These are phyloP conservation scores for Hippolais icterina DNA, from an alignment of 2,113 vertebrate genomes.

Conservation along the genomic window DNA sequence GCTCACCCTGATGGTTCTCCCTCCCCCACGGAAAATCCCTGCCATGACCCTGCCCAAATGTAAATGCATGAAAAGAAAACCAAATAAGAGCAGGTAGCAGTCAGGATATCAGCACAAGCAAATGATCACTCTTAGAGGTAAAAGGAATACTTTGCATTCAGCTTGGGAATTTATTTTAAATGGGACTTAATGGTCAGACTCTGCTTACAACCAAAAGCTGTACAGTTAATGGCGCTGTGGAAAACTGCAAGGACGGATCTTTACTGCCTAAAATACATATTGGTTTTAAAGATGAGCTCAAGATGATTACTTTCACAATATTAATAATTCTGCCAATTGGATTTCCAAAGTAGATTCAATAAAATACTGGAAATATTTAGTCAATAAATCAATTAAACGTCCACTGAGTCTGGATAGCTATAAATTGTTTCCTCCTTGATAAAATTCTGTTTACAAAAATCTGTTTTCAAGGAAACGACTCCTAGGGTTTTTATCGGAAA, in stretches of 20 bases:
- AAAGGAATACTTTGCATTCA: neutral
- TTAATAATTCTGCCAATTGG: constrained; percentile 43
- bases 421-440: constrained; percentile 34
- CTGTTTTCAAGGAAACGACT: neutral
- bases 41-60: neutral
- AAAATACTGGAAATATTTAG: constrained; percentile 18
- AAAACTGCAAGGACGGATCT: neutral
- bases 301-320: constrained; percentile 29
- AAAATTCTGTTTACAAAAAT: constrained; percentile 26
- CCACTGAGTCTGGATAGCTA: neutral
- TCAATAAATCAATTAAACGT: constrained; percentile 36
- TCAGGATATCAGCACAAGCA: neutral
- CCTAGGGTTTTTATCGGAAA: constrained; percentile 7
- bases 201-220: neutral
- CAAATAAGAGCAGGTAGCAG: neutral
- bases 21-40: neutral
- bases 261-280: neutral
- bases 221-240: neutral
- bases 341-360: constrained; percentile 32
- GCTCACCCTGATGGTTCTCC: neutral
- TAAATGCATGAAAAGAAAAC: neutral
- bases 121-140: neutral
- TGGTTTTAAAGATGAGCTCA: constrained; percentile 29
- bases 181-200: constrained; percentile 13
- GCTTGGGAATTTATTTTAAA: neutral